Base-by-base conservation (phyloP, 2,113 vertebrate species). In the Phaethon lepturus region DNA sequence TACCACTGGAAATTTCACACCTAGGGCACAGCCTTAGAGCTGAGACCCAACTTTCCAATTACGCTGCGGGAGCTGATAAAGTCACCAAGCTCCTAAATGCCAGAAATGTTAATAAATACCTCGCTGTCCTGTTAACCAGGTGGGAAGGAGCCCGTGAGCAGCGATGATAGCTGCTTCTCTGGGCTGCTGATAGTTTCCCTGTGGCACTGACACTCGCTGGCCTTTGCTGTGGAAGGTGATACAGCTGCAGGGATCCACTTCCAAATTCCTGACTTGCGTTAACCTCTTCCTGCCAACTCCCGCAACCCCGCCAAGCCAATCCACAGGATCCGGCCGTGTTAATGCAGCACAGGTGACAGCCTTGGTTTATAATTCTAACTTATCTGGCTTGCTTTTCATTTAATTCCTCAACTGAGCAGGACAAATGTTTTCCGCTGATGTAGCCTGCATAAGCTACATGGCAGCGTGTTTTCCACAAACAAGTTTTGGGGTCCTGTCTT, bases 401-500 rank as follows among this genome's bases (percentile, higher is more conserved):
- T 67, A 49, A 81, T n/a, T 68, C 79, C 25, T 44, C 29, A 13
- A 1, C 6, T 19, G 8, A 88, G 40, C 67, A 83, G 63, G 53
- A 68, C 31, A 31, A n/a, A 22, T 12, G 11, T 55, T 60, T 81
- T 75, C 71, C n/a, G 13, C 28, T 31, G 67, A 49, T 9, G 7
- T 44, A 86, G 47, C 25, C 56, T 31, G 82, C 64, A 31, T 13
- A 33, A 76, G 58, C 79, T 72, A 56, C 71, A 33, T 0, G 11
- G 91, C 40, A 95, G 44, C 2, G 1, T 0, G 1, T 56, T 93
- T 63, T 77, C 94, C 64, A 75, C 59, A 78, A 40, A 60, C 42
- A n/a, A 69, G 86, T 84, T 91, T 28, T n/a, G 73, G 86, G 86
- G 52, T 63, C 83, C 64, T 96, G 94, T 38, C 73, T 72, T 89